phyloP scores from a whole-genome alignment of 2,113 vertebrate species.

The Falco punctatus region DNA sequence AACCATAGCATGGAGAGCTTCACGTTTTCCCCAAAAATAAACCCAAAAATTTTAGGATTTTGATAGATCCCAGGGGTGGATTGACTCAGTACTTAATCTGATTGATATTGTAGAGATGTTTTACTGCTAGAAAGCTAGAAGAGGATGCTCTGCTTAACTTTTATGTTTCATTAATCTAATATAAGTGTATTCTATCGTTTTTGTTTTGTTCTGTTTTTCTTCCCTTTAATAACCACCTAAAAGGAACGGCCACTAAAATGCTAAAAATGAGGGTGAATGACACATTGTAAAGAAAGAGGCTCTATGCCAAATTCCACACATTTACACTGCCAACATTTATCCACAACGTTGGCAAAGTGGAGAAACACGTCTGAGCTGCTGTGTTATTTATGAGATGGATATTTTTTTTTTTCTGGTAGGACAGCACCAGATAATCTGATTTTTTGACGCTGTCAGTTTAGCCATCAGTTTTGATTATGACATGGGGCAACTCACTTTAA shows the following conservation, averaged over 20 bases:
- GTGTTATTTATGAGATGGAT: slow-evolving; percentile 51
- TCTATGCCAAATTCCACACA: slow-evolving; percentile 55
- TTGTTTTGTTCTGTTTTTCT: slow-evolving; percentile 10
- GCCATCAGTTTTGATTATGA: not conserved
- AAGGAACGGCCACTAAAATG: slow-evolving; percentile 40
- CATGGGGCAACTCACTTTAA: not conserved
- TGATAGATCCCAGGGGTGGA: not conserved
- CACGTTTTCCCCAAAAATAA: not conserved
- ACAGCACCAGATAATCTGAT: slow-evolving; percentile 3
- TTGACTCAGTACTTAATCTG: not conserved
- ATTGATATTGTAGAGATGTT: not conserved
- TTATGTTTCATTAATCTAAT: not conserved
- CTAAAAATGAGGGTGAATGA: slow-evolving; percentile 61
- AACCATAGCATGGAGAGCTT: not conserved
- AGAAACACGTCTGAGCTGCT: slow-evolving; percentile 43
- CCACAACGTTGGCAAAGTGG: slow-evolving; percentile 54
- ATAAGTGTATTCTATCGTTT: not conserved
- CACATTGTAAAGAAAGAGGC: slow-evolving; percentile 51
- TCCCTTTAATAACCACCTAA: not conserved
- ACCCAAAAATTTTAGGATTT: not conserved
- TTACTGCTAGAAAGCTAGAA: not conserved
- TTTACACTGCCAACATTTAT: slow-evolving; percentile 58
- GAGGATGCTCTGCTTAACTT: not conserved
- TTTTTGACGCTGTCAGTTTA: not conserved
- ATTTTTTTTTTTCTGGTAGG: not conserved